A percentile compares a stretch with the other conserved stretches of the same genome.
phyloP scores from a whole-genome alignment of 2,113 vertebrate species.

The Halcyon malimbica region DNA sequence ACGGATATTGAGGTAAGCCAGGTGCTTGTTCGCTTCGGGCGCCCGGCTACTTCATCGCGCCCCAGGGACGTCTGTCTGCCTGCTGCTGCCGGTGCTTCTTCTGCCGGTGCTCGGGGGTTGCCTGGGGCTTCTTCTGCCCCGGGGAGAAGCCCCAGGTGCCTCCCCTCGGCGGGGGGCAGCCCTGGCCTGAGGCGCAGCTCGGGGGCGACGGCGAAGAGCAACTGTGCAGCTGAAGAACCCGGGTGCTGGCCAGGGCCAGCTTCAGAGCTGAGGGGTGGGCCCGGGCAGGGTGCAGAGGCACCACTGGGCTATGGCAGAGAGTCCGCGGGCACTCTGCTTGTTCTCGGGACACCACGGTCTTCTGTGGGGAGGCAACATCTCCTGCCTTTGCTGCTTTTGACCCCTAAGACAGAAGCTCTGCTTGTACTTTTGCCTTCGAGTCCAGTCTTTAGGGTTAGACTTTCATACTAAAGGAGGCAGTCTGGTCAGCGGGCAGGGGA shows the following conservation, averaged over 20 bases:
- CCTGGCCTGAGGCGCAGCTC: rapidly evolving
- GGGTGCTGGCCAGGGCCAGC: too few relatives aligned
- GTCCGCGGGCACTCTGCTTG: rapidly evolving
- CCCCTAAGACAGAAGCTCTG: background rate
- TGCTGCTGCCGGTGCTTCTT: rapidly evolving
- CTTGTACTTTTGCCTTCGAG: background rate
- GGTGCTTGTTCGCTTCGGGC: rapidly evolving
- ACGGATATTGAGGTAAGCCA: background rate
- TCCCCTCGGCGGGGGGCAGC: rapidly evolving
- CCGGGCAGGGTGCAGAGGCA: background rate
- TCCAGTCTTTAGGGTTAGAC: too few relatives aligned
- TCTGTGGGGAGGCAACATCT: background rate
- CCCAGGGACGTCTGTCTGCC: too few relatives aligned
- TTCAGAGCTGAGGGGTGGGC: background rate
- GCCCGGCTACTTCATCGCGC: rapidly evolving
- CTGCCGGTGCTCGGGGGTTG: background rate
- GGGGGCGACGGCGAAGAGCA: rapidly evolving
- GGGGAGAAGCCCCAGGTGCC: background rate
- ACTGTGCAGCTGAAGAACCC: rapidly evolving
- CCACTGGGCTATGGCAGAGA: background rate
- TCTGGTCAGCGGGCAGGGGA: background rate
- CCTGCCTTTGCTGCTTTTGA: background rate
- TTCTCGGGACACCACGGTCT: too few relatives aligned
- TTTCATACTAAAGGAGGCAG: background rate
- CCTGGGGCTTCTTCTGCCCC: background rate